Percentiles rank a stretch among this genome's conserved stretches.
These are phyloP conservation scores for Oryzias celebensis DNA, from an alignment of 2,113 vertebrate species.

Conservation along the genomic window DNA sequence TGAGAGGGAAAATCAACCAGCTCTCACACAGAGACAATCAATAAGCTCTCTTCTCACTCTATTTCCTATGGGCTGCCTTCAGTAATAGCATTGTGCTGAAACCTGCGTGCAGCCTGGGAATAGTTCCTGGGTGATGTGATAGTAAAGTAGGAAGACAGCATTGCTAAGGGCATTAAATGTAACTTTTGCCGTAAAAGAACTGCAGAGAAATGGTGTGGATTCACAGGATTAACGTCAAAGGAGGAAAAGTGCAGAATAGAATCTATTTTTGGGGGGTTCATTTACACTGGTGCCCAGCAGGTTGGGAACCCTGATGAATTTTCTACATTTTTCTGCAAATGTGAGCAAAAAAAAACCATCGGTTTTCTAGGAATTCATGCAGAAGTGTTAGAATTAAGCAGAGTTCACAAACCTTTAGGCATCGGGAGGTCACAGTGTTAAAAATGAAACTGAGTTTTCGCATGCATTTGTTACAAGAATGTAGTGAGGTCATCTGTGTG, in stretches of 20 bases:
- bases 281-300: neutral
- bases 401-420: too few species aligned
- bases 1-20: slow-evolving; percentile 60
- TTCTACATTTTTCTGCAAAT: neutral
- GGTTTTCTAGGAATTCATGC: too few species aligned
- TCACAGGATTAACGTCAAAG: slow-evolving; percentile 9
- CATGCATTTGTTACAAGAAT: too few species aligned
- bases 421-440: too few species aligned
- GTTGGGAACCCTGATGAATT: neutral
- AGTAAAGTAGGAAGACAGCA: slow-evolving; percentile 41
- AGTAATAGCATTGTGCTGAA: slow-evolving; percentile 62
- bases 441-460: too few species aligned
- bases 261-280: neutral
- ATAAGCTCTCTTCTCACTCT: slow-evolving; percentile 67
- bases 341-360: neutral
- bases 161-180: slow-evolving; percentile 58
- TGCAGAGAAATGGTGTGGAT: slow-evolving; percentile 24
- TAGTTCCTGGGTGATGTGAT: slow-evolving; percentile 46
- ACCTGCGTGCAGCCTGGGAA: slow-evolving; percentile 49
- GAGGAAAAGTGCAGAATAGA: slow-evolving; percentile 11
- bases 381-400: too few species aligned
- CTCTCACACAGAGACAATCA: slow-evolving; percentile 67
- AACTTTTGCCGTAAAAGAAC: slow-evolving; percentile 60
- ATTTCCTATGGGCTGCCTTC: slow-evolving; percentile 63
- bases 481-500: too few species aligned